Conservation (phyloP, 2,113 vertebrate genomes). For the Rynchops niger region DNA sequence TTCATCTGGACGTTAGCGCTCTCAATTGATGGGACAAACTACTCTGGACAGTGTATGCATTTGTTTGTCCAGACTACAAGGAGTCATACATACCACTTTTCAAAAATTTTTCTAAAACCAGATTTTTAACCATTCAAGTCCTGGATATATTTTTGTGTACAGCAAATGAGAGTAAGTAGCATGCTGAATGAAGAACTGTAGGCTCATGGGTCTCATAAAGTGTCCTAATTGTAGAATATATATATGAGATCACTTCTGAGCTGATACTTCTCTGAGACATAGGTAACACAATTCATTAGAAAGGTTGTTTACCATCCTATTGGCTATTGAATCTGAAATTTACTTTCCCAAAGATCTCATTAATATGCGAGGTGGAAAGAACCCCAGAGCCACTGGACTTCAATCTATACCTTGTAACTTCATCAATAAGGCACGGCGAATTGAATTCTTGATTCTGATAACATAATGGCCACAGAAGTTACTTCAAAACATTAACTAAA, state of each 20-base stretch:
- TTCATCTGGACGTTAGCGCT: not conserved
- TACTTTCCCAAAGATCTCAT: not conserved
- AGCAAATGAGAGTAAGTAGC: not conserved
- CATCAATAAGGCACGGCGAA: not conserved
- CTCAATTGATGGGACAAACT: not conserved
- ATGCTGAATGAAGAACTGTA: not conserved
- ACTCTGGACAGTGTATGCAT: not conserved
- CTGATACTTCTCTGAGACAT: not conserved
- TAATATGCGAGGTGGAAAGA: not conserved
- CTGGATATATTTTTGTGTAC: not conserved
- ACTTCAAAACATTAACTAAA: not conserved
- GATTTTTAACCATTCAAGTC: not conserved
- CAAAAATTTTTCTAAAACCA: not conserved
- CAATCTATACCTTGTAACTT: not conserved
- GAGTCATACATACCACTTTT: accelerated
- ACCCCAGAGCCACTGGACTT: not conserved
- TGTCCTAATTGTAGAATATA: not conserved
- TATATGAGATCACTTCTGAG: not conserved
- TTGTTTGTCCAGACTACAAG: not conserved
- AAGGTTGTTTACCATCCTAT: not conserved
- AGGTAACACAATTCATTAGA: not conserved
- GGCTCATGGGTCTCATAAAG: not conserved
- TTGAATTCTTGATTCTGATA: not conserved
- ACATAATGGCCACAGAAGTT: not conserved
- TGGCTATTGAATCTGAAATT: not conserved